Evolutionary conservation across 2,113 vertebrate species (phyloP), one percentile per base, ranked within the genome.

Genomic region (Halcyon malimbica): DNA sequence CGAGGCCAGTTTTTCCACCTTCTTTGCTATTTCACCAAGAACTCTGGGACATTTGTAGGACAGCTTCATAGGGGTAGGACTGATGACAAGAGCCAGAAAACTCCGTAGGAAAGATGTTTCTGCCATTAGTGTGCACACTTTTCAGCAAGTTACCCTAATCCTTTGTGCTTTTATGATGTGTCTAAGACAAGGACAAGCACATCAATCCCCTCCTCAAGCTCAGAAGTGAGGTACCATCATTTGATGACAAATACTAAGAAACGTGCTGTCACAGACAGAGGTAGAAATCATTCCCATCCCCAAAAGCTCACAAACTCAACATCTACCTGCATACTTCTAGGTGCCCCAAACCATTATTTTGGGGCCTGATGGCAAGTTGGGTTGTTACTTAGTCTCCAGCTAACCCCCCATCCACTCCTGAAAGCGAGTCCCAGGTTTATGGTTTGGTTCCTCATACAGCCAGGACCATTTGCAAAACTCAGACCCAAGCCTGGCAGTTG

Each of bases 131-230:
- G 5, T 29, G 4, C 0, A 3, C 6, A 5, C 20, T 83, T 75
- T 11, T 3, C 79, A 79, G 42, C 23, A 60, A 42, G 9, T 16
- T 21, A 17, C 68, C 54, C 33, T 0, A 13, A 42, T 19, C 33
- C 33, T 73, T 29, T 5, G 67, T 51, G 57, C 0, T 37, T 91
- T 92, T 60, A 69, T 5, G 63, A 69, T 4, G 29, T 57, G 83
- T 13, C 29, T 39, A 57, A 46, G 83, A 71, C 56, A 50, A 35
- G 64, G 54, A 42, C 4, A 67, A 83, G 62, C 50, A 42, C 28
- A 29, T 9, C 2, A 2, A 42, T 3, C 23, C 26, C 1, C 25
- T 44, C 41, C 8, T 53, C 62, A 23, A 3, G 2, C 63, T n/a
- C 84, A 33, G 73, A 39, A 41, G 35, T 8, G 53, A 71, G 31